A percentile compares a stretch with the other conserved stretches of the same genome.
These are phyloP conservation scores for Pseudonaja textilis DNA, from an alignment of 2,113 vertebrate genomes.

Conservation along the genomic window DNA sequence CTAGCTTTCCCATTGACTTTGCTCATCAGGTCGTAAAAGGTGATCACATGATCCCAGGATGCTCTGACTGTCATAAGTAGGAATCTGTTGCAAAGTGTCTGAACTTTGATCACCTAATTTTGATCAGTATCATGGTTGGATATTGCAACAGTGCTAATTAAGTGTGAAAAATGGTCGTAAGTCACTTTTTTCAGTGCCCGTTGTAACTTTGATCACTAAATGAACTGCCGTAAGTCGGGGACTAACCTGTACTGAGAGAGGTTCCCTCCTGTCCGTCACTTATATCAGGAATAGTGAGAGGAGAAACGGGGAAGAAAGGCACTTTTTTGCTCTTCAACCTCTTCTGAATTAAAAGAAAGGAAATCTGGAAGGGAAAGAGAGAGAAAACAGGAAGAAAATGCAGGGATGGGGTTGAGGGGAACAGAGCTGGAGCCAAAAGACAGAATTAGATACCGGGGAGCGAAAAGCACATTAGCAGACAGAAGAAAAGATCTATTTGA, in stretches of 20 bases:
- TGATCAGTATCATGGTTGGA: too few relatives aligned
- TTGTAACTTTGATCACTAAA: background rate
- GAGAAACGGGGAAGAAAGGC: background rate
- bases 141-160: too few relatives aligned
- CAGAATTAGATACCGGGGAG: background rate
- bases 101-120: too few relatives aligned
- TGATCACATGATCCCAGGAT: too few relatives aligned
- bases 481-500: background rate
- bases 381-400: background rate
- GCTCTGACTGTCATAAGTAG: too few relatives aligned
- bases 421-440: background rate
- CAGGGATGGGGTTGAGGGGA: rapidly evolving
- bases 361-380: background rate
- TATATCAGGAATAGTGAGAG: background rate
- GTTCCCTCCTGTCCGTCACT: background rate
- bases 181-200: too few relatives aligned
- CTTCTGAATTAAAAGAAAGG: background rate
- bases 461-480: background rate
- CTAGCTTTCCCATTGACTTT: too few relatives aligned
- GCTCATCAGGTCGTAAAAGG: too few relatives aligned
- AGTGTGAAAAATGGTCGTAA: too few relatives aligned
- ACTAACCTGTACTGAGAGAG: background rate
- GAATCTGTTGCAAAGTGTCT: too few relatives aligned
- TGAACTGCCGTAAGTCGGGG: background rate
- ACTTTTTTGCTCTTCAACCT: background rate